Conservation (phyloP, 2,888 invertebrate species). For the Perizoma flavofasciatum region DNA sequence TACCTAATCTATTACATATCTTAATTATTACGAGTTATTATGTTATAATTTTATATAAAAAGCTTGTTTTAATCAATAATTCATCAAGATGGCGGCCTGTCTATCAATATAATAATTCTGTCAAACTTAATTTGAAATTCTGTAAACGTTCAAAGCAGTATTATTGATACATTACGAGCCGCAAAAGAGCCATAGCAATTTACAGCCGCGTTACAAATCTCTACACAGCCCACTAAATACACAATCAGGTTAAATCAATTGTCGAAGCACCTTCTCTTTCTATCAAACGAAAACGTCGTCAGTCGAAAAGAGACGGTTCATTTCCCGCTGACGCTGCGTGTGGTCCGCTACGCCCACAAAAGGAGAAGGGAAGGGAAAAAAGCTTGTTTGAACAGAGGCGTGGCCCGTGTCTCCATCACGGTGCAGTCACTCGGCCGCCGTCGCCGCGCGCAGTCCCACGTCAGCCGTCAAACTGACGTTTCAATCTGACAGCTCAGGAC, state of each 20-base stretch:
- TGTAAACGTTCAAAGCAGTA: constrained; percentile 66
- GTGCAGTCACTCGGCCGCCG: constrained; percentile 71
- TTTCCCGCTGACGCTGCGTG: constrained; percentile 48
- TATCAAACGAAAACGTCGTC: neutral
- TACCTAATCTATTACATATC: constrained; percentile 29
- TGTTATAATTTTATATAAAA: constrained; percentile 50
- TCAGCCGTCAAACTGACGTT: constrained; percentile 57
- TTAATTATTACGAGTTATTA: constrained; percentile 50
- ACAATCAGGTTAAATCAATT: constrained; percentile 80
- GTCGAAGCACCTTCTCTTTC: constrained; percentile 54
- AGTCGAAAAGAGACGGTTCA: constrained; percentile 47
- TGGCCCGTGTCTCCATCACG: constrained; percentile 52
- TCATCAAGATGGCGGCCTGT: constrained; percentile 68
- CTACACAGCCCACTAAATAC: constrained; percentile 75
- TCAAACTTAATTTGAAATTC: constrained; percentile 82
- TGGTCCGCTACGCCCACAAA: constrained; percentile 67
- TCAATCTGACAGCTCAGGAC: constrained; percentile 69
- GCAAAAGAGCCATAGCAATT: constrained; percentile 79
- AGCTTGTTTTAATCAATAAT: constrained; percentile 62
- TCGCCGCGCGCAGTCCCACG: constrained; percentile 60
- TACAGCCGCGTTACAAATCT: constrained; percentile 83
- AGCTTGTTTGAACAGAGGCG: constrained; percentile 77
- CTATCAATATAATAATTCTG: constrained; percentile 82
- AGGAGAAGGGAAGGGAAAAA: constrained; percentile 66
- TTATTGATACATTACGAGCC: constrained; percentile 82